Percentiles rank a stretch among this genome's conserved stretches.
Evolutionary conservation across 2,797 vertebrate genomes (phyloP).

Genomic region (Oryzias sinensis): DNA sequence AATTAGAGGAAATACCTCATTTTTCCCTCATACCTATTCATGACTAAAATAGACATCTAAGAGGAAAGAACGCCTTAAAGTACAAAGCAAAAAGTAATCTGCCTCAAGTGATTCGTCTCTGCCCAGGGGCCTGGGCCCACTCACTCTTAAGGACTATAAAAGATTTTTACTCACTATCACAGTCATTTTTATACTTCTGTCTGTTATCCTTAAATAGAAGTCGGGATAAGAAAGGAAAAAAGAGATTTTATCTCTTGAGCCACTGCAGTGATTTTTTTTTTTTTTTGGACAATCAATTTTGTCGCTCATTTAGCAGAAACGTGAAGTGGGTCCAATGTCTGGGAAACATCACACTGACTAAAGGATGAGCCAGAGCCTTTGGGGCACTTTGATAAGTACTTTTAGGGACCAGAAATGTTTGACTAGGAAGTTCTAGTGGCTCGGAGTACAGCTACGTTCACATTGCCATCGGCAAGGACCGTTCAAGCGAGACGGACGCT

Average conservation of each 20-base stretch:
- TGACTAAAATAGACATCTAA: constrained; percentile 69
- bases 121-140: constrained; percentile 58
- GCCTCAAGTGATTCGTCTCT: constrained; percentile 68
- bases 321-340: constrained; percentile 39
- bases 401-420: constrained; percentile 8
- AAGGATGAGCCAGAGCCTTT: constrained; percentile 21
- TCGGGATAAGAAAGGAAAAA: constrained; percentile 22
- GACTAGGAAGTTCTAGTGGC: constrained; percentile 28
- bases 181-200: constrained; percentile 34
- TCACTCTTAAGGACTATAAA: constrained; percentile 42
- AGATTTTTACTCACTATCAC: constrained; percentile 24
- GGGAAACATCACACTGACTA: constrained; percentile 52
- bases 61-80: constrained; percentile 48
- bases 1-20: constrained; percentile 75
- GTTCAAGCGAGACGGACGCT: too few relatives aligned
- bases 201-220: constrained; percentile 36
- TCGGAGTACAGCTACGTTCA: constrained; percentile 38
- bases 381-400: constrained; percentile 1
- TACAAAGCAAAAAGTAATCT: constrained; percentile 67
- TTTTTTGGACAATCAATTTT: constrained; percentile 36
- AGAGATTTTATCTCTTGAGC: constrained; percentile 25
- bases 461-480: too few relatives aligned
- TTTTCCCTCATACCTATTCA: constrained; percentile 77
- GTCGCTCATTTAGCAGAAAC: constrained; percentile 47
- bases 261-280: not conserved